Conservation (phyloP, 2,888 invertebrate species). For the Rotaria sp. region DNA sequence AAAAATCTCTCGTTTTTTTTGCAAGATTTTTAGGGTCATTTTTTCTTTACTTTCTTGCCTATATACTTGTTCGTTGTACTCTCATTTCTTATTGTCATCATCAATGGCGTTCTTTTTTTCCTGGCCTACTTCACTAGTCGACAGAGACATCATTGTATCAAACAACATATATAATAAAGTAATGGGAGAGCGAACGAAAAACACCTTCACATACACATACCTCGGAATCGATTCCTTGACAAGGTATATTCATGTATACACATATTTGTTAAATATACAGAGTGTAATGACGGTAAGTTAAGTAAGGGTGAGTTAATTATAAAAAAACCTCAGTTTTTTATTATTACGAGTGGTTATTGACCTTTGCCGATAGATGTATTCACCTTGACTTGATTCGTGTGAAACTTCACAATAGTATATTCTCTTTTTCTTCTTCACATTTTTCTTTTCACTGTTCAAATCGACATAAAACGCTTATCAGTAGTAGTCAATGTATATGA, state of each 20-base stretch:
- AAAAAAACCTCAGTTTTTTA: not conserved
- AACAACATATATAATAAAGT: not conserved
- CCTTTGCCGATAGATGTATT: not conserved
- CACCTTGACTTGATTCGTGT: slow-evolving; percentile 15
- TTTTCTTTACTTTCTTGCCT: not conserved
- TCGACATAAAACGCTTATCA: slow-evolving; percentile 18
- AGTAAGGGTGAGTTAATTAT: not conserved
- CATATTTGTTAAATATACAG: no score
- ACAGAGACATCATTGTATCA: not conserved
- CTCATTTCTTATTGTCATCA: not conserved
- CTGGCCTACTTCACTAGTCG: not conserved
- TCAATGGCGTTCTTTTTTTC: not conserved
- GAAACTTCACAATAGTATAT: slow-evolving; percentile 8
- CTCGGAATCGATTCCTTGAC: not conserved
- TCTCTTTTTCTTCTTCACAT: not conserved
- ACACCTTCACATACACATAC: not conserved
- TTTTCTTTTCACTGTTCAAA: not conserved
- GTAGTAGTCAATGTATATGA: not conserved
- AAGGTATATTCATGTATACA: no score
- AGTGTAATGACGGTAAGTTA: not conserved
- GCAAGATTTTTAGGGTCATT: slow-evolving; percentile 5
- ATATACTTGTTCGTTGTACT: not conserved
- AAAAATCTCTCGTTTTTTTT: slow-evolving; percentile 13
- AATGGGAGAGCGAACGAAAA: not conserved
- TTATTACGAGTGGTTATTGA: not conserved